phyloP scores from a whole-genome alignment of 2,888 invertebrate species.

The Invenusta paracnida region DNA sequence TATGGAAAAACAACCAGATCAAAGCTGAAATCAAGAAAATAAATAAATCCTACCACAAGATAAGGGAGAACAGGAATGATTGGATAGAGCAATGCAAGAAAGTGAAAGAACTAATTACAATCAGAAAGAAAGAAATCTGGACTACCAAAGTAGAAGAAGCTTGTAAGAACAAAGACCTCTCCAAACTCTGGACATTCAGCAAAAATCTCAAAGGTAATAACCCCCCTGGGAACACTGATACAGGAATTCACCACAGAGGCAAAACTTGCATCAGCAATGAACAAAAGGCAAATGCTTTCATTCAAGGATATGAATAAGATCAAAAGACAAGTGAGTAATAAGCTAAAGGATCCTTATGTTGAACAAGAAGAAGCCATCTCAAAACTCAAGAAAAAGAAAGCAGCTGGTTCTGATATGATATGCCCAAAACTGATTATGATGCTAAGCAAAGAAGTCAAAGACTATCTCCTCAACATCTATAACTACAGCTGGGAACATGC shows the following conservation, averaged over 20 bases:
- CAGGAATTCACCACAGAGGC: neutral
- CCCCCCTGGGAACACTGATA: neutral
- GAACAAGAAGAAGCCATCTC: slow-evolving; percentile 13
- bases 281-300: slow-evolving; percentile 26
- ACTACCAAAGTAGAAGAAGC: neutral
- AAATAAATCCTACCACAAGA: neutral
- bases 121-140: neutral
- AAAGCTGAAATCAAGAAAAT: neutral
- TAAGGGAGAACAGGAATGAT: neutral
- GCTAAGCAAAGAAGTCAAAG: neutral
- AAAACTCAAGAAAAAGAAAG: slow-evolving; percentile 4
- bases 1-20: neutral
- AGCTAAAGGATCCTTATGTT: neutral
- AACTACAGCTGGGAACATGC: slow-evolving; percentile 4
- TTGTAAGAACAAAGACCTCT: neutral
- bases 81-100: neutral
- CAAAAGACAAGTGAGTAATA: neutral
- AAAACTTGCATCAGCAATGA: slow-evolving; percentile 17
- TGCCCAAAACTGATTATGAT: neutral
- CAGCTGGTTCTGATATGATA: neutral
- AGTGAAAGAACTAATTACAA: neutral
- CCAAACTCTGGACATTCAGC: neutral
- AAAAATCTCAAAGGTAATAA: neutral
- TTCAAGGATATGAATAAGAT: slow-evolving; percentile 7
- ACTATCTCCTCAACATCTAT: neutral